Percentiles rank a stretch among this genome's conserved stretches.
These are phyloP conservation scores for Gymnorhina tibicen DNA, from an alignment of 2,113 vertebrate genomes.

Conservation along the genomic window DNA sequence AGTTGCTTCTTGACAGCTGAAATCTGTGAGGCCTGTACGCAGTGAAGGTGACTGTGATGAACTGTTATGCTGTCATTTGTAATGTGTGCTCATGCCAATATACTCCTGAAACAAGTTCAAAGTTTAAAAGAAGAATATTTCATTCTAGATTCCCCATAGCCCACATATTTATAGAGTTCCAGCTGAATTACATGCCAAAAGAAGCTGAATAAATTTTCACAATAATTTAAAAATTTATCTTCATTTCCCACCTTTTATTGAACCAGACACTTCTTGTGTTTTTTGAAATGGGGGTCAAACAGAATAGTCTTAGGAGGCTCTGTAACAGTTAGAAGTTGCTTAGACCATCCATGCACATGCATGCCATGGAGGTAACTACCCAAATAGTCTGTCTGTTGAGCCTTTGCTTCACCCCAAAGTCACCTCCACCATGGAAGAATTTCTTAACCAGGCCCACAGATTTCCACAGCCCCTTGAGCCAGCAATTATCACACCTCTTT, in stretches of 20 bases:
- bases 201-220: not conserved
- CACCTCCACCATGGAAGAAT: not conserved
- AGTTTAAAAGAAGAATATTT: not conserved
- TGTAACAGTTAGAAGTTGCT: not conserved
- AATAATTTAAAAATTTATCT: not conserved
- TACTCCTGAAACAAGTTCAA: not conserved
- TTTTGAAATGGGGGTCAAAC: not conserved
- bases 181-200: not conserved
- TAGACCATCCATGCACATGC: not conserved
- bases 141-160: not conserved
- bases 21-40: rapidly evolving
- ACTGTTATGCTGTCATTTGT: not conserved
- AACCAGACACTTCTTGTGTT: not conserved
- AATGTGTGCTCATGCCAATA: not conserved
- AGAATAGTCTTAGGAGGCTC: not conserved
- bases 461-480: not conserved
- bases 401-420: not conserved
- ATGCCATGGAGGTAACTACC: not conserved
- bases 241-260: not conserved
- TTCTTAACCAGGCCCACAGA: not conserved
- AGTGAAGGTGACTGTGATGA: not conserved
- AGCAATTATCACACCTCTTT: not conserved
- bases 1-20: not conserved
- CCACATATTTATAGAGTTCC: not conserved
- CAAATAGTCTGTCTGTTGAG: not conserved